Evolutionary conservation across 2,797 vertebrate species (phyloP), one percentile per base, ranked within the genome.

Genomic region (Tadarida brasiliensis): DNA sequence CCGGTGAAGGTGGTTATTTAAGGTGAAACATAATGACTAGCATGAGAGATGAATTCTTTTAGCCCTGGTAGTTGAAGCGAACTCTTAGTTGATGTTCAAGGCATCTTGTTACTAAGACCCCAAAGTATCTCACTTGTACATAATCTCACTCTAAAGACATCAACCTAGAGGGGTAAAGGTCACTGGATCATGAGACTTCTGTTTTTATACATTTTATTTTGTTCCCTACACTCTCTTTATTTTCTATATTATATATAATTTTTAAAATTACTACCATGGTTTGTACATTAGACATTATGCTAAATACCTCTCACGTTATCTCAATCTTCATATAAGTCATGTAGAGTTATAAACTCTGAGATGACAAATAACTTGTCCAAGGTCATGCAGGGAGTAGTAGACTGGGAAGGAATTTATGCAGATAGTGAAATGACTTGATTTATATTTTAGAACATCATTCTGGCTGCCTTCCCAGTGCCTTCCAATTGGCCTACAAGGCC

Each of bases 1-100:
- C 39, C 15, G 51, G 8, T 78, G n/a, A 81, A 92, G 93, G n/a
- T 49, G 12, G 14, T 44, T 92, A 74, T 77, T 86, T 54, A 90
- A 91, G 35, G 44, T 63, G 35, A 96, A 94, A 5, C 30, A 65
- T 30, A 85, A n/a, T 65, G 19, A 90, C 68, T 78, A 73, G 73
- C 2, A 24, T 16, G 47, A 77, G 16, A 88, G n/a, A 51, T 81
- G 19, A 76, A 65, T 87, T 94, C 24, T 71, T 81, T 57, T 54
- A 92, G 26, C 22, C 9, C 39, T 73, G 9, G 3, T 63, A 78
- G 57, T 92, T 91, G 74, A 35, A 56, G 28, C 26, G 57, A 28
- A 93, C 90, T 96, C 59, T 84, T 87, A 71, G 56, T 91, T 96
- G 24, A 56, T 89, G 84, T 63, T 76, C n/a, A 77, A 71, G 24